These are phyloP conservation scores for Lithophane ornitopus DNA, from an alignment of 2,888 invertebrate genomes.

Conservation along the genomic window DNA sequence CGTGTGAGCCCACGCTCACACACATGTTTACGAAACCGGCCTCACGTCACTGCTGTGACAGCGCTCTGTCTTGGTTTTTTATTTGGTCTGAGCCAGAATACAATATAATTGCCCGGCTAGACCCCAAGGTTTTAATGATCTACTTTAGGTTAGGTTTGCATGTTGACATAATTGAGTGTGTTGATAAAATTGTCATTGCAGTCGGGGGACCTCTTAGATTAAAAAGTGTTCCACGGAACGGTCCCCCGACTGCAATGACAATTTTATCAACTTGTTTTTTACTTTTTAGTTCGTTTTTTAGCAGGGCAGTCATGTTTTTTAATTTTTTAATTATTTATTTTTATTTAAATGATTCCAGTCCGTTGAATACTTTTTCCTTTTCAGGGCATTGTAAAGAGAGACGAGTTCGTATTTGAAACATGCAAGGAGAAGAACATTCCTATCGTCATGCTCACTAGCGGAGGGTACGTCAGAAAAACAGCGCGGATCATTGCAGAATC, in stretches of 20 bases:
- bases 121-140: background rate
- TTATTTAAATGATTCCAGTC: background rate
- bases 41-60: too few relatives aligned
- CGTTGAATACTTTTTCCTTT: conserved; percentile 65
- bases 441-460: conserved; percentile 96
- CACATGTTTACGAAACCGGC: too few relatives aligned
- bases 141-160: background rate
- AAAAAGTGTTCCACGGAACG: too few relatives aligned
- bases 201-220: too few relatives aligned
- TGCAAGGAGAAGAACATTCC: conserved; percentile 92
- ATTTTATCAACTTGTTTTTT: too few relatives aligned
- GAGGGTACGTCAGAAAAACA: conserved; percentile 95
- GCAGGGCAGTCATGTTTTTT: too few relatives aligned
- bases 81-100: background rate
- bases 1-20: too few relatives aligned
- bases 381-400: conserved; percentile 96
- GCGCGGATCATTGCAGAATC: conserved; percentile 96
- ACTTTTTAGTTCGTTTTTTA: too few relatives aligned
- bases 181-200: too few relatives aligned
- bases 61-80: too few relatives aligned
- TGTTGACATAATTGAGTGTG: background rate
- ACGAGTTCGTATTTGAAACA: conserved; percentile 95
- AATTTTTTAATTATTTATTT: too few relatives aligned
- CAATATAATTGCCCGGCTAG: background rate
- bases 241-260: too few relatives aligned